phyloP scores from a whole-genome alignment of 2,797 vertebrate genomes.

The Iguana delicatissima region DNA sequence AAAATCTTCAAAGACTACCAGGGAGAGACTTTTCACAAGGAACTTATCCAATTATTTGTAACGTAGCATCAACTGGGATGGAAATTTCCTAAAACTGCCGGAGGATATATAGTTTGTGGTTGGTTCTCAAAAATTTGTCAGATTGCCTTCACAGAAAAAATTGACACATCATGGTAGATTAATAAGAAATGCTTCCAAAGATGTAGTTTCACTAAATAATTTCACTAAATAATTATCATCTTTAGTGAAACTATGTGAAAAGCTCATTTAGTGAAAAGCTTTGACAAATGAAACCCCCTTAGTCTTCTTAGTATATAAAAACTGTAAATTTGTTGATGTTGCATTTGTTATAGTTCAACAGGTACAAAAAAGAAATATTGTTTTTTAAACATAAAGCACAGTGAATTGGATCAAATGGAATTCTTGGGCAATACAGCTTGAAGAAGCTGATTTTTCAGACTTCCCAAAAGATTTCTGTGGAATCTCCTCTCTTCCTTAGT shows the following conservation, averaged over 20 bases:
- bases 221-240: too few species aligned
- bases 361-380: not conserved
- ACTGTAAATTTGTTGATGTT: not conserved
- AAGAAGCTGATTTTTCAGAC: not conserved
- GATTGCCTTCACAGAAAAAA: not conserved
- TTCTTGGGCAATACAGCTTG: not conserved
- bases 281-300: not conserved
- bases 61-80: not conserved
- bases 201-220: too few species aligned
- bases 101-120: not conserved
- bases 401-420: not conserved
- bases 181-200: not conserved
- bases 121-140: not conserved
- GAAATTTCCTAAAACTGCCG: not conserved
- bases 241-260: too few species aligned
- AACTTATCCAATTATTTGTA: not conserved
- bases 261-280: not conserved
- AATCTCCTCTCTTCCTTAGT: not conserved
- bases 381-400: not conserved
- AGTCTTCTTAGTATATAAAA: not conserved
- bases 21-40: not conserved
- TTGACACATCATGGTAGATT: not conserved
- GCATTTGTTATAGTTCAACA: not conserved
- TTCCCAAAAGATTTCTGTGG: not conserved
- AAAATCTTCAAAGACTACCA: not conserved